Conservation (phyloP, 1,140 invertebrate species). For the Bombus affinis region DNA sequence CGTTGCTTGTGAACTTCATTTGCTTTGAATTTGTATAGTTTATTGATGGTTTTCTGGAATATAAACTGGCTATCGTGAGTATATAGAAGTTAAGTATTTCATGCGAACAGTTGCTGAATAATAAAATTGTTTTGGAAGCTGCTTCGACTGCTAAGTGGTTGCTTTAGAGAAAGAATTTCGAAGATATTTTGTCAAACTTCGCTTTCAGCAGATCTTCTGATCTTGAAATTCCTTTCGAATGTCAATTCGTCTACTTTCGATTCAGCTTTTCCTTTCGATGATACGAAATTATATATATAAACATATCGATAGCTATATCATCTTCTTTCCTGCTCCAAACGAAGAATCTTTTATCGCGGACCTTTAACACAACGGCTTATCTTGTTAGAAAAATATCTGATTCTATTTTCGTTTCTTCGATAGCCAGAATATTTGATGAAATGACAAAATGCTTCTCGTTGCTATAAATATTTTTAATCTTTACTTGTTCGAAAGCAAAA, state of each 20-base stretch:
- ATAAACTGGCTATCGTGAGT: too few relatives aligned
- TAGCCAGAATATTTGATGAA: not conserved
- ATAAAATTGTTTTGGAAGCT: not conserved
- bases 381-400: not conserved
- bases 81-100: not conserved
- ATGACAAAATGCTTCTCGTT: constrained; percentile 55
- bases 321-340: too few relatives aligned
- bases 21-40: not conserved
- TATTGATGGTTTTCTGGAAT: not conserved
- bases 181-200: not conserved
- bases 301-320: too few relatives aligned
- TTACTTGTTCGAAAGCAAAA: constrained; percentile 83
- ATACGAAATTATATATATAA: not conserved
- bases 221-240: not conserved
- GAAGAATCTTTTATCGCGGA: too few relatives aligned
- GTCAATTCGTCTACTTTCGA: not conserved
- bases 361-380: too few relatives aligned
- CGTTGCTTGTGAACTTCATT: not conserved
- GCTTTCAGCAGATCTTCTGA: not conserved
- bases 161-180: not conserved
- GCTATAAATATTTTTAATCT: constrained; percentile 83
- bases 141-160: not conserved
- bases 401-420: not conserved
- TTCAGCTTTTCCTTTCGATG: not conserved
- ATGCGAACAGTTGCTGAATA: not conserved